Conservation (phyloP, 1,140 invertebrate genomes). For the Drosophila rufa region DNA sequence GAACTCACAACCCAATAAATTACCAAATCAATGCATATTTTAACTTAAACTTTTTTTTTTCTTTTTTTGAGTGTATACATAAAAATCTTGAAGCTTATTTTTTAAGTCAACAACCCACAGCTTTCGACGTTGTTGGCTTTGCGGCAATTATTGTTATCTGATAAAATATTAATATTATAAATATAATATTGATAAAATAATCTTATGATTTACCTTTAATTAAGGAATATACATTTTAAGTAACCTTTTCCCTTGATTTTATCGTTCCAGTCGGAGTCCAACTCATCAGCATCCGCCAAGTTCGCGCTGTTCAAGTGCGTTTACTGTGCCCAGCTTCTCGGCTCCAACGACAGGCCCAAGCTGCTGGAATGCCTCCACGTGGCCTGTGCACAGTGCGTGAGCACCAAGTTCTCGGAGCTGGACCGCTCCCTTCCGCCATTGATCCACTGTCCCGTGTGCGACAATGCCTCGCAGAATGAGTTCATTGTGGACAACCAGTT, state of each 20-base stretch:
- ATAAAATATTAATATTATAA: too few species aligned
- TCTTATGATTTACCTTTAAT: neutral
- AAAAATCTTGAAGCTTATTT: too few species aligned
- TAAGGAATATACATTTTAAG: too few species aligned
- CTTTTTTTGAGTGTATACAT: too few species aligned
- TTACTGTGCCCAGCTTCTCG: slow-evolving; percentile 89
- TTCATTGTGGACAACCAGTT: slow-evolving; percentile 92
- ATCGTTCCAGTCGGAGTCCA: slow-evolving; percentile 78
- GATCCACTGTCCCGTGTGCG: slow-evolving; percentile 87
- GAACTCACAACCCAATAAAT: too few species aligned
- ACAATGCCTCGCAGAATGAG: slow-evolving; percentile 87
- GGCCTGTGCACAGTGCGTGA: slow-evolving; percentile 91
- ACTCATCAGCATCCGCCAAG: slow-evolving; percentile 85
- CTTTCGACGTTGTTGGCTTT: too few species aligned
- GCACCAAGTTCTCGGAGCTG: slow-evolving; percentile 88
- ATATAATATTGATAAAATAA: too few species aligned
- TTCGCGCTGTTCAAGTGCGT: slow-evolving; percentile 86
- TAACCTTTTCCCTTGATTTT: slow-evolving; percentile 8
- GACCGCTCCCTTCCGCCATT: slow-evolving; percentile 86
- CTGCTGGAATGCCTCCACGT: slow-evolving; percentile 94
- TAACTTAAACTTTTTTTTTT: too few species aligned
- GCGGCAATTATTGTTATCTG: neutral
- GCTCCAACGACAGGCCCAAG: slow-evolving; percentile 89
- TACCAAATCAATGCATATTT: too few species aligned
- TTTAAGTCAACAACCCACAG: too few species aligned